Evolutionary conservation across 2,888 invertebrate species (phyloP).

Genomic region (Lymantria monacha): DNA sequence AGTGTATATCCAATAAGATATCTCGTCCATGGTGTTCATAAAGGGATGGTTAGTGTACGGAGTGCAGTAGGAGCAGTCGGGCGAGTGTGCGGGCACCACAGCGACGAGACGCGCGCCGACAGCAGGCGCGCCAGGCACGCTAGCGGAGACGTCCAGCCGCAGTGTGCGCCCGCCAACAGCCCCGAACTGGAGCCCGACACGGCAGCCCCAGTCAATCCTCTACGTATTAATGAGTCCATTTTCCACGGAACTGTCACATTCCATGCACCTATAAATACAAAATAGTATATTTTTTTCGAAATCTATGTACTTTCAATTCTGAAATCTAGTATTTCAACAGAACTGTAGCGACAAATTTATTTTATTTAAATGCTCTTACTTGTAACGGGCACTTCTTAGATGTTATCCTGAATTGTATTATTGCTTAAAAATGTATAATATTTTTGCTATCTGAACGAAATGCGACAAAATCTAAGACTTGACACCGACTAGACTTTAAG

Average conservation of each 20-base stretch:
- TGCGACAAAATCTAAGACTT: conserved; percentile 5
- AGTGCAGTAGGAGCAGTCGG: conserved; percentile 14
- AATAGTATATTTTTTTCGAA: conserved; percentile 7
- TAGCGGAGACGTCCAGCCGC: conserved; percentile 49
- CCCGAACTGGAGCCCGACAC: conserved; percentile 37
- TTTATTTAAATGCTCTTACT: conserved; percentile 14
- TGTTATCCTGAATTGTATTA: background rate
- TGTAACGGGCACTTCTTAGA: conserved; percentile 2
- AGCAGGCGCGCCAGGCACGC: conserved; percentile 42
- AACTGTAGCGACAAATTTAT: background rate
- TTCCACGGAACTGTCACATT: conserved; percentile 51
- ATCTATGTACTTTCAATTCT: background rate
- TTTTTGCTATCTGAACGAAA: conserved; percentile 4
- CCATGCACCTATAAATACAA: conserved; percentile 60
- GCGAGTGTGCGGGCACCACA: conserved; percentile 21
- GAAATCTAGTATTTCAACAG: background rate
- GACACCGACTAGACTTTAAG: conserved; percentile 9
- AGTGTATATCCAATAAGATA: conserved; percentile 72
- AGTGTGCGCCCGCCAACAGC: conserved; percentile 33
- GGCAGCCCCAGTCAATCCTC: conserved; percentile 28
- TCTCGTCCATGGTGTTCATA: conserved; percentile 76
- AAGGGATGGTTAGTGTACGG: conserved; percentile 49
- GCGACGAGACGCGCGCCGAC: conserved; percentile 26
- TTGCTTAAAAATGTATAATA: background rate
- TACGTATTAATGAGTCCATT: conserved; percentile 25